Base-by-base conservation (phyloP, 2,888 invertebrate species). In the Drosophila koepferae region DNA sequence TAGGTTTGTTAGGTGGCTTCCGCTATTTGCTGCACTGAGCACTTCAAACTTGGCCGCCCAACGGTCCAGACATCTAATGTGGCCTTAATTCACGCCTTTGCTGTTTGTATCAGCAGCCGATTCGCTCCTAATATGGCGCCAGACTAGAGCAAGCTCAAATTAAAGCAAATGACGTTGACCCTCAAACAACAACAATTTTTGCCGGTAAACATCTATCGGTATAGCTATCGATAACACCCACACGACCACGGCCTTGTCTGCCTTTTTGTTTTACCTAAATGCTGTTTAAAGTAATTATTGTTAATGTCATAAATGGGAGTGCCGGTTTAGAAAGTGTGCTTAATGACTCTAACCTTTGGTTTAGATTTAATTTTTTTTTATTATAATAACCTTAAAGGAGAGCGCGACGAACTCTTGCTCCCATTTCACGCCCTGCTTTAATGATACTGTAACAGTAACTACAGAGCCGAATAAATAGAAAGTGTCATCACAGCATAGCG, bases 1-100 rank as follows among this genome's bases (percentile, higher is more conserved):
- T 78, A 36, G 14, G 36, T 49, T 66, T 40, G 34, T 49, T 66
- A 34, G 41, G 10, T 59, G 76, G 46, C 63, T 70, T 76, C 72
- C 66, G 63, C 73, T 83, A 72, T 74, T 76, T 82, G 70, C 60
- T 46, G 67, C 44, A 44, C 23, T 36, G 23, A 44, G 16, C 34
- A 36, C 16, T 73, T 65, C 56, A 65, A 31, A 48, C 40, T 51
- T 58, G 41, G 10, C 36, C 63, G 67, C 61, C 49, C 68, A 70
- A 71, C 60, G 63, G 71, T 61, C 59, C 63, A 75, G 67, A 62
- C 82, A 78, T 68, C 53, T 56, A 31, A 44, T 67, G 66, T 81
- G 70, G 85, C 88, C 86, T 86, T 88, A 86, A 86, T 78, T 78
- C 66, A 80, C 86, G 88, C 86, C 86, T 86, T 69, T 86, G 74